Evolutionary conservation across 2,888 invertebrate genomes (phyloP), one percentile per base, ranked within the genome.

Genomic region (Aleiodes leptofemur): DNA sequence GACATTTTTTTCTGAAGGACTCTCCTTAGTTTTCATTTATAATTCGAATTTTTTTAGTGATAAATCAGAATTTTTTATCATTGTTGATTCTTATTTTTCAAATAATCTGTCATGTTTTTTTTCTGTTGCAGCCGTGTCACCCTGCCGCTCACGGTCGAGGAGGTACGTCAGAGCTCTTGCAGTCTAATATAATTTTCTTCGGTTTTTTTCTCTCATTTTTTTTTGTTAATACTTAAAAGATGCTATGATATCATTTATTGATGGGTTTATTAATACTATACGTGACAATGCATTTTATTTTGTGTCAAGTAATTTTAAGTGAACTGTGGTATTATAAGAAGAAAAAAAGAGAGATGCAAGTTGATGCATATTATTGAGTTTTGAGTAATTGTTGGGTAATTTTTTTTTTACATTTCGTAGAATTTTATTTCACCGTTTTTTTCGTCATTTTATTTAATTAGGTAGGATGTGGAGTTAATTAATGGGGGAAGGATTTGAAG

Each of bases 131-230:
- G 98, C 92, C 97, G 98, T 89, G 96, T 98, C 88, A 95, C 97
- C 90, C 94, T 98, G 91, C 98, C 98, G 89, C 93, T 98, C 90
- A 97, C 97, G 86, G 98, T 98, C 84, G 97, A 98, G 92, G 98
- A 98, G 96, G 97, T 97, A 92, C 93, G 95, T 91, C 73, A 73
- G 51, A 53, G 69, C 64, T 74, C 69, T 50, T 31, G 31, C 7
- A 23, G 51, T 66, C 23, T 9, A 50, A 31, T 29, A 29, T 48
- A 72, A 72, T 23, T 64, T 43, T 57, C 66, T 38, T 38, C 31
- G 2, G 23, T 23, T 23, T 11, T 8, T 34, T 7, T 16, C 48
- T 48, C 48, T 43, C 16, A 9, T 43, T 3, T 38, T 61, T 8
- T 16, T 61, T 6, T n/a, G n/a, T 34, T 34, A 11, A 7, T 43